Conservation (phyloP, 2,888 invertebrate species). For the Oscheius sp. region DNA sequence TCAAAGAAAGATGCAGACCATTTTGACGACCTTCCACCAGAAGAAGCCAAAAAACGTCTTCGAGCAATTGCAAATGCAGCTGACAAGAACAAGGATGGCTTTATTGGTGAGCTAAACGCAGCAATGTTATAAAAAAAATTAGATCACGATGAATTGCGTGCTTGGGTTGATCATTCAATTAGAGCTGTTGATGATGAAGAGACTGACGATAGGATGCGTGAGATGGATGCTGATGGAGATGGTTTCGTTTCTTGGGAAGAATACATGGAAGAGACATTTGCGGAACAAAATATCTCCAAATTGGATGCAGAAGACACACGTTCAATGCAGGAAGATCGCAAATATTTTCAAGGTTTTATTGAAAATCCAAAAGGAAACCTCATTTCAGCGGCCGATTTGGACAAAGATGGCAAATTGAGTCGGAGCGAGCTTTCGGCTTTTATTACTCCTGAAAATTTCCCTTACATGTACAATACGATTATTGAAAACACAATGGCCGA, state of each 20-base stretch:
- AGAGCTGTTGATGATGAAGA: conserved; percentile 74
- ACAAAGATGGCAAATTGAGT: conserved; percentile 82
- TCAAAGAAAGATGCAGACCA: conserved; percentile 90
- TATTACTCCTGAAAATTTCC: conserved; percentile 91
- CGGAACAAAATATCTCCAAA: conserved; percentile 72
- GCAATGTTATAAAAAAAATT: not conserved
- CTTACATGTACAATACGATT: conserved; percentile 79
- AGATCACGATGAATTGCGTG: conserved; percentile 78
- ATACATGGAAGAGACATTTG: conserved; percentile 85
- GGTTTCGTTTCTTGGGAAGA: conserved; percentile 83
- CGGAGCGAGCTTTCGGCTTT: conserved; percentile 85
- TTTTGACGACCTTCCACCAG: conserved; percentile 85
- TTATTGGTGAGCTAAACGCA: too few species aligned
- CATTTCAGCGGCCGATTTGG: conserved; percentile 77
- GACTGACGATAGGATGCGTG: conserved; percentile 71
- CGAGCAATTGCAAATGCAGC: conserved; percentile 82
- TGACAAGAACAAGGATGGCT: conserved; percentile 84
- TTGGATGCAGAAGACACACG: conserved; percentile 66
- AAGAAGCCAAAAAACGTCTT: conserved; percentile 84
- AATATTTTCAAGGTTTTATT: conserved; percentile 78
- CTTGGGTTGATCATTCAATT: conserved; percentile 92
- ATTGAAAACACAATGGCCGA: conserved; percentile 78
- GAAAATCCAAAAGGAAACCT: conserved; percentile 71
- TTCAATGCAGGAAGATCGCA: conserved; percentile 80
- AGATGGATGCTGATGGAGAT: conserved; percentile 77